A percentile compares a stretch with the other conserved stretches of the same genome.
These are phyloP conservation scores for Parnassius smintheus DNA, from an alignment of 2,888 invertebrate genomes.

Conservation along the genomic window DNA sequence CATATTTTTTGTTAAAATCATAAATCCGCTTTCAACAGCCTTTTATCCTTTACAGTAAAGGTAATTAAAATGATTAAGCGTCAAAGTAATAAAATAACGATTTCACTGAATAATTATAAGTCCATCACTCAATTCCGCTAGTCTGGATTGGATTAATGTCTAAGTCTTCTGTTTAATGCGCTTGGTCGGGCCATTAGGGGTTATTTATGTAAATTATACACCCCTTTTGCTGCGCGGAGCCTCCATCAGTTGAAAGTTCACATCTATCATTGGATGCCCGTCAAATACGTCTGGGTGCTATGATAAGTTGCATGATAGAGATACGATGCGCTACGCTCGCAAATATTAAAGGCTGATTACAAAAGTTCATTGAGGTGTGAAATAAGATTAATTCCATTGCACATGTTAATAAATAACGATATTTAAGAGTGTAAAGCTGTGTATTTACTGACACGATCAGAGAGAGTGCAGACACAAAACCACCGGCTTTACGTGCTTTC, in stretches of 20 bases:
- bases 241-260: conserved; percentile 26
- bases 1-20: too few species aligned
- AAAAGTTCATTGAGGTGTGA: background rate
- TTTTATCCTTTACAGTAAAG: background rate
- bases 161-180: conserved; percentile 33
- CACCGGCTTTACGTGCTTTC: too few species aligned
- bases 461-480: too few species aligned
- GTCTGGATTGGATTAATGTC: conserved; percentile 45
- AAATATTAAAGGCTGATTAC: background rate
- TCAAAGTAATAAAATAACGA: background rate
- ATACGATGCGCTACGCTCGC: background rate
- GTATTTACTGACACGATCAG: too few species aligned
- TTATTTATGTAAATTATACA: conserved; percentile 57
- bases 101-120: conserved; percentile 31
- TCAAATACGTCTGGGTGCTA: conserved; percentile 42
- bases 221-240: conserved; percentile 23
- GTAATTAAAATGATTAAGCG: background rate
- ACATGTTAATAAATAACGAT: too few species aligned
- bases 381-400: too few species aligned
- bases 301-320: conserved; percentile 4
- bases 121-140: conserved; percentile 34
- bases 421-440: too few species aligned
- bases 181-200: conserved; percentile 47
- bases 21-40: too few species aligned
- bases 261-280: conserved; percentile 41